Conservation (phyloP, 2,113 vertebrate species). For the Noctilio leporinus region DNA sequence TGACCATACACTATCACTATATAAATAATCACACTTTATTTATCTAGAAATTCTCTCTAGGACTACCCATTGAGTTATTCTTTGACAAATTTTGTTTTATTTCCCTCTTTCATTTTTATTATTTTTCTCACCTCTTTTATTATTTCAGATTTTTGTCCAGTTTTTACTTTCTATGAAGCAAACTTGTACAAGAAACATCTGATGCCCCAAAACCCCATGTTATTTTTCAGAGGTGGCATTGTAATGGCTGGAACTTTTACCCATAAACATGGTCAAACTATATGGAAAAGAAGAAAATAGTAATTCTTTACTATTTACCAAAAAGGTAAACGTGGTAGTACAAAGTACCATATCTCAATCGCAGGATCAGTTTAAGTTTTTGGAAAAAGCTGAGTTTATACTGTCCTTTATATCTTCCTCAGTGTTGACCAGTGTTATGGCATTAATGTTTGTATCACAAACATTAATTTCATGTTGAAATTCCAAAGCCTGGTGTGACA, state of each 20-base stretch:
- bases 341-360: background rate
- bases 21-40: background rate
- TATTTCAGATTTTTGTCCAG: background rate
- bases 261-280: background rate
- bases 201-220: background rate
- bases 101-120: background rate
- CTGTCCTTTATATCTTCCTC: background rate
- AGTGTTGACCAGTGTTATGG: background rate
- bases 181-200: background rate
- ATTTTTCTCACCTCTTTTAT: background rate
- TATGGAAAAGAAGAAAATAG: background rate
- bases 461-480: background rate
- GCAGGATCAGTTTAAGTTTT: background rate
- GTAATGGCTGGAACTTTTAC: background rate
- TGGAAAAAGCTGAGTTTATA: background rate
- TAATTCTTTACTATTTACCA: background rate
- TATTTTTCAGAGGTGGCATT: background rate
- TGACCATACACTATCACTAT: background rate
- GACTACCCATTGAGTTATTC: background rate
- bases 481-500: background rate
- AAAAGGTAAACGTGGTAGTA: background rate
- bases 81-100: background rate
- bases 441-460: background rate
- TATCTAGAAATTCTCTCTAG: background rate
- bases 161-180: background rate